Percentiles rank a stretch among this genome's conserved stretches.
phyloP scores from a whole-genome alignment of 2,797 vertebrate species.

The Channa striata region DNA sequence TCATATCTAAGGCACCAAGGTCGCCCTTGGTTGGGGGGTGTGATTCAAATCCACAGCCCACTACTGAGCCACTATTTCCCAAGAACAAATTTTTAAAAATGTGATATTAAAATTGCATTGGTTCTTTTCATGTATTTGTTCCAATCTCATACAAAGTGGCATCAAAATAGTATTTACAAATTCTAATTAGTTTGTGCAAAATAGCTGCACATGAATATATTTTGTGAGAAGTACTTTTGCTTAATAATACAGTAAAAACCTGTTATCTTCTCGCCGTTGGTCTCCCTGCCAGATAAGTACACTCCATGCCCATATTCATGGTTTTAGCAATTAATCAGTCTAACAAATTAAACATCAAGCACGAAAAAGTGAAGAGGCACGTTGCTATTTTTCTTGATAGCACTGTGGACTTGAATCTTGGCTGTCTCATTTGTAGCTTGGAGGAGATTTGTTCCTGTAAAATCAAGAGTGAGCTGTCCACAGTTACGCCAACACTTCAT shows the following conservation, averaged over 20 bases:
- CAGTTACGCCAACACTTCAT: slow-evolving; percentile 30
- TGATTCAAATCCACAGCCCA: slow-evolving; percentile 13
- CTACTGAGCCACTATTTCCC: no score
- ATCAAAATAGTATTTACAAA: background rate
- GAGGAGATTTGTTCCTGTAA: slow-evolving; percentile 57
- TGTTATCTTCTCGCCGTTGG: slow-evolving; percentile 3
- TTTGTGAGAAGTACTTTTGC: slow-evolving; percentile 1
- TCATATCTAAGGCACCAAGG: no score
- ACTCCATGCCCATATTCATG: slow-evolving; percentile 1
- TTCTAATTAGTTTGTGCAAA: slow-evolving; percentile 12
- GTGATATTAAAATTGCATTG: no score
- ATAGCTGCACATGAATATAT: background rate
- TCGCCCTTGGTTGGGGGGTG: no score
- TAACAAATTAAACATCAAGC: slow-evolving; percentile 28
- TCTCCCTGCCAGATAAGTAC: slow-evolving; percentile 21
- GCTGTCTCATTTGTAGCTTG: slow-evolving; percentile 39
- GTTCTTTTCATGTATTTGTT: no score
- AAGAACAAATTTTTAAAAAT: no score
- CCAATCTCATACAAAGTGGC: slow-evolving; percentile 4
- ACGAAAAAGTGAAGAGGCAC: slow-evolving; percentile 25
- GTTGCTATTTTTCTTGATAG: slow-evolving; percentile 44
- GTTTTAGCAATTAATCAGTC: slow-evolving; percentile 24
- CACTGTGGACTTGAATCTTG: slow-evolving; percentile 43
- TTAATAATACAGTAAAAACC: slow-evolving; percentile 11
- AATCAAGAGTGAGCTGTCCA: slow-evolving; percentile 54